Conservation (phyloP, 2,888 invertebrate genomes). For the Mactromeris polynyma region DNA sequence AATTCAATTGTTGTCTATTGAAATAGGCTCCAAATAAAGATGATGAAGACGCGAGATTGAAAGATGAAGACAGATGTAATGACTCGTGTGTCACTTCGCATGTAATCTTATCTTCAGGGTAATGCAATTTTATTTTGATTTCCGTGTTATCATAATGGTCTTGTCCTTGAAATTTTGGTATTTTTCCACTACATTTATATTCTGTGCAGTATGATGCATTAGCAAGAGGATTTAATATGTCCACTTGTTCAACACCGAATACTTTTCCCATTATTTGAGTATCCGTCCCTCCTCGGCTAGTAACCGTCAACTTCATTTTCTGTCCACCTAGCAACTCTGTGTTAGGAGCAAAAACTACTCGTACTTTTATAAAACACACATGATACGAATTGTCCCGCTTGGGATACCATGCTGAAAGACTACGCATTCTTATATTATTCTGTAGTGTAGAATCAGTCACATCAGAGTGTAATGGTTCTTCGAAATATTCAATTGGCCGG, state of each 20-base stretch:
- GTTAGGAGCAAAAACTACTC: not conserved
- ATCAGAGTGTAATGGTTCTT: not conserved
- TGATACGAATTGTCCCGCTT: not conserved
- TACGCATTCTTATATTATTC: not conserved
- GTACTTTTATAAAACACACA: conserved; percentile 12
- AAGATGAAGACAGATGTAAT: not conserved
- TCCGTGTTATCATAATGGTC: not conserved
- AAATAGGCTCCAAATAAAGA: too few species aligned
- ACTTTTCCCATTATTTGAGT: not conserved
- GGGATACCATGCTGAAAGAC: conserved; percentile 20
- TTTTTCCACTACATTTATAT: conserved; percentile 31
- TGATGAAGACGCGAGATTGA: not conserved
- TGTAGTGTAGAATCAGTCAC: not conserved
- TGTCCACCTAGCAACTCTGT: not conserved
- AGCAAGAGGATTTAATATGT: not conserved
- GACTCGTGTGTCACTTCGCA: not conserved
- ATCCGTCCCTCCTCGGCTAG: conserved; percentile 16
- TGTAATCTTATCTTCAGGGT: not conserved
- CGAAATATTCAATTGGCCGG: not conserved
- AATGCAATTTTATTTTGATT: not conserved
- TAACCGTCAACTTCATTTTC: conserved; percentile 6
- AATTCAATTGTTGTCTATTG: not conserved
- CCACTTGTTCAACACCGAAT: not conserved
- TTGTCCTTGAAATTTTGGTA: not conserved
- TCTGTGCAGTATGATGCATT: not conserved